Conservation (phyloP, 2,113 vertebrate genomes). For the Sceloporus tristichus region DNA sequence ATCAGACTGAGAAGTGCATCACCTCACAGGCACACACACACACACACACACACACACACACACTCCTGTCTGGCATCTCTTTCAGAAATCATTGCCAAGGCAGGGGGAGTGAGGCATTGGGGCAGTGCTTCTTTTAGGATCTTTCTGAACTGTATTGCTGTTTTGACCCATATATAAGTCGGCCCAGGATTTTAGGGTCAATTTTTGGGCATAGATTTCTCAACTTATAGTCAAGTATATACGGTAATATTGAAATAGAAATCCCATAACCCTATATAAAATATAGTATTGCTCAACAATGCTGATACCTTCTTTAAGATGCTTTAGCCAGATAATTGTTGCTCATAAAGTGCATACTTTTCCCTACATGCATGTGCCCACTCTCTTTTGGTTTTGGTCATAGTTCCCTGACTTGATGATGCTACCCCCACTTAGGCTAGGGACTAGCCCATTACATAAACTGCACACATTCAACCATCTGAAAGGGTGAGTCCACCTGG, state of each 20-base stretch:
- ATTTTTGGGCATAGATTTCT: too few relatives aligned
- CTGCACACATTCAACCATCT: not conserved
- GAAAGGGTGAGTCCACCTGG: not conserved
- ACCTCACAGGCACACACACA: too few relatives aligned
- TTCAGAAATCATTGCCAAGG: too few relatives aligned
- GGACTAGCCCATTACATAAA: not conserved
- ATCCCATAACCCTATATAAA: not conserved
- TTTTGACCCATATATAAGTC: too few relatives aligned
- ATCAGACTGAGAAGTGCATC: too few relatives aligned
- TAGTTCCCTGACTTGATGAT: not conserved
- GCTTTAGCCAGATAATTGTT: not conserved
- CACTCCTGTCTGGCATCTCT: too few relatives aligned
- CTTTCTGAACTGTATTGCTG: too few relatives aligned
- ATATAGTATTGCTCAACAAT: not conserved
- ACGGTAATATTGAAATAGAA: not conserved
- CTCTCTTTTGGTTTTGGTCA: not conserved
- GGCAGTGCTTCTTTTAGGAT: too few relatives aligned
- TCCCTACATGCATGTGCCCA: not conserved
- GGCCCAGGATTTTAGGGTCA: too few relatives aligned
- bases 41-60: too few relatives aligned
- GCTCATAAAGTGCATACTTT: not conserved
- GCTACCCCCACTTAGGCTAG: not conserved
- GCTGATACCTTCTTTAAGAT: not conserved
- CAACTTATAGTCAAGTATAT: too few relatives aligned
- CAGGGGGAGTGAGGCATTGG: too few relatives aligned